A percentile compares a stretch with the other conserved stretches of the same genome.
Conservation (phyloP, 2,888 invertebrate species). For the Andrena camellia region DNA sequence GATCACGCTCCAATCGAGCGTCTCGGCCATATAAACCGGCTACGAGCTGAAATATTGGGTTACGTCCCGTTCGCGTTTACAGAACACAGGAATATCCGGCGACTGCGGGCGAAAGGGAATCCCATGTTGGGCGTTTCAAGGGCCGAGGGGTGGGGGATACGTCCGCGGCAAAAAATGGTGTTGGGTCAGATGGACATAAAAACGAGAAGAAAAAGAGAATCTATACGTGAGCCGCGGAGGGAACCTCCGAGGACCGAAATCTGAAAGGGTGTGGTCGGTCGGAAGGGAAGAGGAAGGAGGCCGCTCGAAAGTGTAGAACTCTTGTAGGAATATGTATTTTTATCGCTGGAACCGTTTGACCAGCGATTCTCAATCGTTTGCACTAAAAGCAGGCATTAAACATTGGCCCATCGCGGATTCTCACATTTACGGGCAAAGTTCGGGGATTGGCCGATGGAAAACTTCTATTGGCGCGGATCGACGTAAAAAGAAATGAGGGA, state of each 20-base stretch:
- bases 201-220: slow-evolving; percentile 37
- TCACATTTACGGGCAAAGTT: slow-evolving; percentile 25
- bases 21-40: background rate
- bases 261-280: slow-evolving; percentile 24
- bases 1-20: slow-evolving; percentile 46
- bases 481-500: slow-evolving; percentile 7
- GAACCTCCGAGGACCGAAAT: slow-evolving; percentile 31
- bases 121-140: slow-evolving; percentile 56
- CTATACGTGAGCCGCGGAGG: slow-evolving; percentile 9
- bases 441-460: slow-evolving; percentile 7
- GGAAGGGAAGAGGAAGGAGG: background rate
- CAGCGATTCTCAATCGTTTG: slow-evolving; percentile 45
- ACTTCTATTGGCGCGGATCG: slow-evolving; percentile 16
- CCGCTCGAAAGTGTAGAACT: slow-evolving; percentile 13
- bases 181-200: slow-evolving; percentile 69
- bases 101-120: slow-evolving; percentile 25
- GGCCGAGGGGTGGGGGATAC: slow-evolving; percentile 46
- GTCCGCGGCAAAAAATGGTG: slow-evolving; percentile 75
- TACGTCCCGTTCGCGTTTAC: slow-evolving; percentile 19
- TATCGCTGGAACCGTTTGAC: slow-evolving; percentile 18
- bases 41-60: slow-evolving; percentile 47
- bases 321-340: slow-evolving; percentile 46
- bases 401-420: background rate
- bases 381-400: slow-evolving; percentile 18
- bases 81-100: slow-evolving; percentile 18